Base-by-base conservation (phyloP, 2,888 invertebrate genomes). In the Heliconius cydno region DNA sequence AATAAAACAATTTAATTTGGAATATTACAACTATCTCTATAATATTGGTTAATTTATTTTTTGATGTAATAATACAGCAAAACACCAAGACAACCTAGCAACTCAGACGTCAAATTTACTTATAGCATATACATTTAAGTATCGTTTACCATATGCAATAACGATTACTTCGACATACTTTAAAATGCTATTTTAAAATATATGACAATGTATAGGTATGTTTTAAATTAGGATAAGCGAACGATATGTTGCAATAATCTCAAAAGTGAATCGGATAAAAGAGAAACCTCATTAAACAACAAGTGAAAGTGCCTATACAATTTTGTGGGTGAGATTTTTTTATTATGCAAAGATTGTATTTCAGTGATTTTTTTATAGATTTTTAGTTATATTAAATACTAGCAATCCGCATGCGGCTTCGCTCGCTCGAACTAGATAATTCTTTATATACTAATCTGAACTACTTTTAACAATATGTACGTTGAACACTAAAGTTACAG, bases 231-330 rank as follows among this genome's bases (percentile, higher is more conserved):
- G 72, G 72, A 73, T 57, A 73, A 73, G 57, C 52, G 57, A 57
- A 0, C 72, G 52, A 34, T 57, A 57, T 57, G 57, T 22, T 30
- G 52, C 30, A 73, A 75, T 75, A 46, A 63, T 75, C 30, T 74
- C 63, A 75, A 63, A 65, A 75, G 22, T 75, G 65, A 75, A 63
- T 75, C 28, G 41, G 65, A 65, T 75, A 41, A 75, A 75, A 75
- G 75, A 75, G 75, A 75, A 75, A 75, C 75, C 65, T 75, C 41
- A 65, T 65, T 65, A 75, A 75, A 75, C 70, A 60, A 60, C 70
- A 60, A 60, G 78, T 68, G 78, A 78, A 78, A 78, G 78, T 74
- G 68, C 34, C 60, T 60, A 60, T 77, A 73, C 66, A 78, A 28
- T 73, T 52, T 60, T 30, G 74, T 68, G 60, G 46, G 72, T 68